A percentile compares a stretch with the other conserved stretches of the same genome.
Conservation (phyloP, 2,888 invertebrate genomes). For the Apomyelois bistriatella region DNA sequence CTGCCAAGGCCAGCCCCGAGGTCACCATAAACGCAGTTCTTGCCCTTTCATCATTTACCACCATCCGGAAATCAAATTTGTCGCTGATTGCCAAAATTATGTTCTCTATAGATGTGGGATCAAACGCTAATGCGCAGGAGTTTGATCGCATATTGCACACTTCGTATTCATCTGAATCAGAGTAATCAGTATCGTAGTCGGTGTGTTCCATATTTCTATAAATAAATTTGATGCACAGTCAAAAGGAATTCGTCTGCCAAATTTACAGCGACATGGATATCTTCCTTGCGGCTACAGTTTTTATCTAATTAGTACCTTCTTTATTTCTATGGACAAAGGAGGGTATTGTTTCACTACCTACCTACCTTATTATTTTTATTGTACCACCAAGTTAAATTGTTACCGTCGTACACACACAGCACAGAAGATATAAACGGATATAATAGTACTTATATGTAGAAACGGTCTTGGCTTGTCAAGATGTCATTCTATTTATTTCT, state of each 20-base stretch:
- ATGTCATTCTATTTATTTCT: too few species aligned
- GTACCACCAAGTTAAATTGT: too few species aligned
- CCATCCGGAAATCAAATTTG: constrained; percentile 59
- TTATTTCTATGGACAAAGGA: not conserved
- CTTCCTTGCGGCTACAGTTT: too few species aligned
- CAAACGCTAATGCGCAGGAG: constrained; percentile 46
- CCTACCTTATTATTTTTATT: not conserved
- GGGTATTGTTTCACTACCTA: not conserved
- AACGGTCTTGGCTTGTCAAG: too few species aligned
- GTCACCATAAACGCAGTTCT: constrained; percentile 52
- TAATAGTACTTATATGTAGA: too few species aligned
- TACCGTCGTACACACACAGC: too few species aligned
- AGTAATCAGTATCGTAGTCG: constrained; percentile 19
- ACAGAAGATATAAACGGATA: too few species aligned
- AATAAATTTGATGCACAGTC: not conserved
- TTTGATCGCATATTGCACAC: constrained; percentile 33
- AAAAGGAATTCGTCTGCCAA: too few species aligned
- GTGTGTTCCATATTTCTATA: not conserved
- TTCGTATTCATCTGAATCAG: constrained; percentile 45
- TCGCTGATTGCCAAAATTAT: constrained; percentile 57
- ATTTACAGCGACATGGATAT: too few species aligned
- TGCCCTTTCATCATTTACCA: constrained; percentile 42
- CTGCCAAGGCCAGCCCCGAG: constrained; percentile 57
- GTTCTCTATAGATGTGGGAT: constrained; percentile 50
- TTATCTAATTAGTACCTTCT: too few species aligned